phyloP scores from a whole-genome alignment of 2,797 vertebrate species.

The Spheniscus humboldti region DNA sequence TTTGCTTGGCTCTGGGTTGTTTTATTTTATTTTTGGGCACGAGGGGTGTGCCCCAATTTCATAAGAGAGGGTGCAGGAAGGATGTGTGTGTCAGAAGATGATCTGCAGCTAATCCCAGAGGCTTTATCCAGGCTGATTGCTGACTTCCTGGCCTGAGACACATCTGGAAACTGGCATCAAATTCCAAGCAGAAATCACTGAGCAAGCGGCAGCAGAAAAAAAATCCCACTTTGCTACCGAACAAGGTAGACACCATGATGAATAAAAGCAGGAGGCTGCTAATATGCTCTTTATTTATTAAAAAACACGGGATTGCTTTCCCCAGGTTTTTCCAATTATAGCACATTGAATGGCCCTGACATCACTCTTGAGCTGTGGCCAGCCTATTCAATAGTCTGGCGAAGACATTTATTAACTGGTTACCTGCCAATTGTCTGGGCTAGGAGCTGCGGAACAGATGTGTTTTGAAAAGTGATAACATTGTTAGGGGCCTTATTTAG shows the following conservation, averaged over 20 bases:
- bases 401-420: slow-evolving; percentile 79
- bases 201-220: not conserved
- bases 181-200: slow-evolving; percentile 37
- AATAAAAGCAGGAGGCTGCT: slow-evolving; percentile 54
- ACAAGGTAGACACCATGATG: slow-evolving; percentile 29
- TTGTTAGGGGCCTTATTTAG: slow-evolving; percentile 67
- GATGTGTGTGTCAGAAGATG: slow-evolving; percentile 73
- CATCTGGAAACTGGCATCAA: slow-evolving; percentile 40
- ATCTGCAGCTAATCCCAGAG: slow-evolving; percentile 78
- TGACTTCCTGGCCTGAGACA: slow-evolving; percentile 77
- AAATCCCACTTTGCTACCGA: slow-evolving; percentile 44
- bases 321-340: slow-evolving; percentile 86
- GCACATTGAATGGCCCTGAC: slow-evolving; percentile 80
- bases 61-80: slow-evolving; percentile 55
- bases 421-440: slow-evolving; percentile 81
- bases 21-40: slow-evolving; percentile 49
- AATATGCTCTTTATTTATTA: slow-evolving; percentile 57
- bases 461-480: slow-evolving; percentile 80
- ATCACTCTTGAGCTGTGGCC: slow-evolving; percentile 84
- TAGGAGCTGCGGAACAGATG: slow-evolving; percentile 71
- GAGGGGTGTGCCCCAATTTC: slow-evolving; percentile 31
- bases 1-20: not conserved
- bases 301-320: slow-evolving; percentile 59
- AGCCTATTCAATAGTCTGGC: slow-evolving; percentile 78
- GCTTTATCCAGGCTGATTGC: slow-evolving; percentile 82